phyloP scores from a whole-genome alignment of 2,888 invertebrate species.

The Aphodius sticticus region DNA sequence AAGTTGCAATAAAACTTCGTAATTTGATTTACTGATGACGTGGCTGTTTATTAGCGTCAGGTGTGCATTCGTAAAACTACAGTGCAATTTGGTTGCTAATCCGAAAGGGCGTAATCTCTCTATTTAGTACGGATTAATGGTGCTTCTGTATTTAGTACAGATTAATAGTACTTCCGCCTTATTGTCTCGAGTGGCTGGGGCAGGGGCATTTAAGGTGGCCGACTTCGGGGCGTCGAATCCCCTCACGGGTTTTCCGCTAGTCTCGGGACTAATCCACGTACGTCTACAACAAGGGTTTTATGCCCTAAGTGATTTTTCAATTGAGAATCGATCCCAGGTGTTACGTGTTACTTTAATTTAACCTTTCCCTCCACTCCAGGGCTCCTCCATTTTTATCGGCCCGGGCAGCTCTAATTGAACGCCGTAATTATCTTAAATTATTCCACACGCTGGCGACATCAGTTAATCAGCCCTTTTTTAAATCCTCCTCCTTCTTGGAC shows the following conservation, averaged over 20 bases:
- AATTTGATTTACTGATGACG: background rate
- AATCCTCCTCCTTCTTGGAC: background rate
- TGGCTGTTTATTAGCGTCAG: background rate
- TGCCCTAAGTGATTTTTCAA: constrained; percentile 19
- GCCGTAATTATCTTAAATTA: background rate
- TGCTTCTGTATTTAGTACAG: constrained; percentile 20
- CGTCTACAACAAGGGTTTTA: constrained; percentile 10
- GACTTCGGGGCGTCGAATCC: background rate
- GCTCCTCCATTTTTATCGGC: background rate
- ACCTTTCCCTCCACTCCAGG: background rate
- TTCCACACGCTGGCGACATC: background rate
- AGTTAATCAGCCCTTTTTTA: background rate
- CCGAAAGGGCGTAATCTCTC: constrained; percentile 17
- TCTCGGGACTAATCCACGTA: constrained; percentile 16
- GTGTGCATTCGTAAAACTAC: constrained; percentile 1
- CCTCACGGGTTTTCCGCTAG: constrained; percentile 4
- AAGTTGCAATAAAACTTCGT: background rate
- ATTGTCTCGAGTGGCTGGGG: constrained; percentile 7
- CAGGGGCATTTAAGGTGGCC: background rate
- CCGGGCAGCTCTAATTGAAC: background rate
- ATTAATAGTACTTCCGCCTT: constrained; percentile 22
- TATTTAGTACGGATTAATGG: constrained; percentile 23
- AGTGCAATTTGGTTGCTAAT: constrained; percentile 14
- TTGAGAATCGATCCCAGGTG: constrained; percentile 14
- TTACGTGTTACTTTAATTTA: constrained; percentile 18